These are phyloP conservation scores for Pelecanus crispus DNA, from an alignment of 2,113 vertebrate genomes.

Conservation along the genomic window DNA sequence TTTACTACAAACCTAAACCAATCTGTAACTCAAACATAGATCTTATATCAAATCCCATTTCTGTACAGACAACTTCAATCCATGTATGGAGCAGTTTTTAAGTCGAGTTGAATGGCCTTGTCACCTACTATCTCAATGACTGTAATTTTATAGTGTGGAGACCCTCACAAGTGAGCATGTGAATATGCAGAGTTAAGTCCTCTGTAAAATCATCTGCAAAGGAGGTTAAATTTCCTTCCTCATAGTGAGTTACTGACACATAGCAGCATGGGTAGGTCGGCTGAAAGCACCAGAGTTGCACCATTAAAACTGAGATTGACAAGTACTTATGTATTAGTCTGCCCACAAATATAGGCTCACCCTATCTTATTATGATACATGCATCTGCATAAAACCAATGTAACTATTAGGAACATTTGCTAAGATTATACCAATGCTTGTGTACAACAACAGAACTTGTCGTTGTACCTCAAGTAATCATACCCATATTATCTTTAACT, in stretches of 20 bases:
- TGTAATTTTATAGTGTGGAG: background rate
- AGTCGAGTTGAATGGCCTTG: background rate
- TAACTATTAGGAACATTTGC: background rate
- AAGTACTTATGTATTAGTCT: background rate
- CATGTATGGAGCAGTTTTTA: background rate
- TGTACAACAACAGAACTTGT: background rate
- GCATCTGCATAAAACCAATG: background rate
- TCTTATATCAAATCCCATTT: background rate
- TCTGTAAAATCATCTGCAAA: background rate
- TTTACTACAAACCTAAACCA: background rate
- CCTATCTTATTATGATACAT: background rate
- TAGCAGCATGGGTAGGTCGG: background rate
- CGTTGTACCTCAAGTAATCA: background rate
- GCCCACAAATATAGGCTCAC: background rate
- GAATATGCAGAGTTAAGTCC: background rate
- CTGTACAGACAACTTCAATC: background rate
- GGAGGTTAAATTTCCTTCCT: background rate
- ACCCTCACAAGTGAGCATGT: background rate
- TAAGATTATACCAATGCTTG: background rate
- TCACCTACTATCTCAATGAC: background rate
- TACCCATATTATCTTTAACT: background rate
- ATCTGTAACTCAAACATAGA: background rate
- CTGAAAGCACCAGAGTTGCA: background rate
- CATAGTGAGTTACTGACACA: background rate
- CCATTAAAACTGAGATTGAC: background rate